Evolutionary conservation across 2,113 vertebrate genomes (phyloP).

Genomic region (Nesospiza acunhae): DNA sequence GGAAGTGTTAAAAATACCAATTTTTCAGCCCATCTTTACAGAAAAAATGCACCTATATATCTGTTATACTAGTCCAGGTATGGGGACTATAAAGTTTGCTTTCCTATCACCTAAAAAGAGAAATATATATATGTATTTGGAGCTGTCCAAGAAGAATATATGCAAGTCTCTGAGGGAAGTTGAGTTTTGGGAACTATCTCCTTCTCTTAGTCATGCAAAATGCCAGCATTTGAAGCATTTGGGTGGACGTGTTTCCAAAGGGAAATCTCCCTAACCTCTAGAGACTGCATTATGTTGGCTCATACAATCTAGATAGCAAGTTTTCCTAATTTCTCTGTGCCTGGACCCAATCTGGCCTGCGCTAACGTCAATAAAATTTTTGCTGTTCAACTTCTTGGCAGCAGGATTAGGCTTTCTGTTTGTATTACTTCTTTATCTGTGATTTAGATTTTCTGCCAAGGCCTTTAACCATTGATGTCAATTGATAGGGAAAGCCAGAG

Average conservation of each 20-base stretch:
- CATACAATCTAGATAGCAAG: neutral
- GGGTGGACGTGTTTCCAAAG: neutral
- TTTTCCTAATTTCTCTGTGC: neutral
- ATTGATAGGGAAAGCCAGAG: neutral
- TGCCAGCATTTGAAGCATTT: neutral
- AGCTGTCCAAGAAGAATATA: neutral
- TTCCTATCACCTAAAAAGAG: neutral
- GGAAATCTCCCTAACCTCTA: neutral
- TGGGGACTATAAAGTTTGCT: neutral
- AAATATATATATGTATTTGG: neutral
- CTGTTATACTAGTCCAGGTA: neutral
- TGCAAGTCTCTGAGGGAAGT: neutral
- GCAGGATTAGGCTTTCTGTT: slow-evolving; percentile 25
- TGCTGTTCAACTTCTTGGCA: slow-evolving; percentile 5
- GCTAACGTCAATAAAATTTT: neutral
- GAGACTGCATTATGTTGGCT: neutral
- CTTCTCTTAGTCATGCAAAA: neutral
- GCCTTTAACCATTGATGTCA: neutral
- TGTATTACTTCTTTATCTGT: slow-evolving; percentile 22
- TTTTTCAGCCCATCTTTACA: neutral
- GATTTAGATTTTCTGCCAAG: slow-evolving; percentile 21
- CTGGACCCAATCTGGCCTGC: neutral
- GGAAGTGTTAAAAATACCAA: neutral
- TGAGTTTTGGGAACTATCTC: neutral
- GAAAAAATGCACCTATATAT: neutral